A percentile compares a stretch with the other conserved stretches of the same genome.
Conservation (phyloP, 2,113 vertebrate species). For the Leuciscus idus region DNA sequence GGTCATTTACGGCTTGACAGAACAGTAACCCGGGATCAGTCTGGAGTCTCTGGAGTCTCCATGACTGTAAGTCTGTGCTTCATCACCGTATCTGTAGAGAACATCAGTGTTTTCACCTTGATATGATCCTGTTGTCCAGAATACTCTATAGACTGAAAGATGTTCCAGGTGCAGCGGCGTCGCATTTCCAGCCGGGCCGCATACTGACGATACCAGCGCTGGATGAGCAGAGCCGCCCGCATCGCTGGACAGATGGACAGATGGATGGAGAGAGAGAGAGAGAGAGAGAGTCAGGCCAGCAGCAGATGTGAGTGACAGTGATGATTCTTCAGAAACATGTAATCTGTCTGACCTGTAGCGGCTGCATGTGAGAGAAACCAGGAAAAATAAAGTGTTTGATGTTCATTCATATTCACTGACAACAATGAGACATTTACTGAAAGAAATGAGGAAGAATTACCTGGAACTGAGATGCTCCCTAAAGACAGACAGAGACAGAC, state of each 20-base stretch:
- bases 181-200: slow-evolving; percentile 88
- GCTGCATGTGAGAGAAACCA: slow-evolving; percentile 59
- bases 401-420: neutral
- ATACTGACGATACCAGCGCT: slow-evolving; percentile 89
- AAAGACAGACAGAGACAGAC: neutral
- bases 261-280: neutral
- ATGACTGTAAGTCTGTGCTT: neutral
- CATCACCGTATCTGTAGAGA: neutral
- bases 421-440: neutral
- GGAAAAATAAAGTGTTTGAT: neutral
- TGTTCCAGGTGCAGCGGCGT: slow-evolving; percentile 90
- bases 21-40: too few species aligned
- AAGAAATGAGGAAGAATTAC: slow-evolving; percentile 56
- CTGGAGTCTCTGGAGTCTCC: too few species aligned
- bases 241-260: slow-evolving; percentile 75
- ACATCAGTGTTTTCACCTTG: slow-evolving; percentile 74
- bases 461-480: slow-evolving; percentile 71
- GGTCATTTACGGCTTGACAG: too few species aligned
- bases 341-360: slow-evolving; percentile 69
- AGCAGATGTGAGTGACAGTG: neutral
- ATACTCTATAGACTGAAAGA: slow-evolving; percentile 94
- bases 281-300: slow-evolving; percentile 53
- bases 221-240: slow-evolving; percentile 86
- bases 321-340: neutral
- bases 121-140: slow-evolving; percentile 91